Evolutionary conservation across 2,113 vertebrate species (phyloP).

Genomic region (Nyctibius bracteatus): DNA sequence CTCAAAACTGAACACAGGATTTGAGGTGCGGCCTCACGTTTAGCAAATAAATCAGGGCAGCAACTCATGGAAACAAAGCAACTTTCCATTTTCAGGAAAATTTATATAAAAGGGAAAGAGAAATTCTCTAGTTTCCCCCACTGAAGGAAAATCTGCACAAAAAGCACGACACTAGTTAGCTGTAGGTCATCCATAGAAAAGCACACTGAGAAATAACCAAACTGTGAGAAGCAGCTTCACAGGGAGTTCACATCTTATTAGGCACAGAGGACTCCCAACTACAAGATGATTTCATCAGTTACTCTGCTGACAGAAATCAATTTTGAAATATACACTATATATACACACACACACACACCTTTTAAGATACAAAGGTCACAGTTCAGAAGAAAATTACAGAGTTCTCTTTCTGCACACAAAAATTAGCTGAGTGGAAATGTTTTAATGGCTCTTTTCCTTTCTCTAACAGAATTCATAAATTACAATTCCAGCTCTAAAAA

Average conservation of each 20-base stretch:
- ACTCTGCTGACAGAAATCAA: not conserved
- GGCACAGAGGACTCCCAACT: not conserved
- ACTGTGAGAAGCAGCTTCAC: not conserved
- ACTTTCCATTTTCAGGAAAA: not conserved
- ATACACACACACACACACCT: too few relatives aligned
- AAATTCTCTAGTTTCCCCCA: not conserved
- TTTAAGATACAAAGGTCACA: not conserved
- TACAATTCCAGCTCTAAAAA: not conserved
- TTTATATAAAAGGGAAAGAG: not conserved
- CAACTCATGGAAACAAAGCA: rapidly evolving
- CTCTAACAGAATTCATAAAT: not conserved
- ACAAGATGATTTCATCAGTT: not conserved
- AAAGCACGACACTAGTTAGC: rapidly evolving
- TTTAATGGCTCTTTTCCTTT: not conserved
- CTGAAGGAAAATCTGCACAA: not conserved
- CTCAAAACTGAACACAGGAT: too few relatives aligned
- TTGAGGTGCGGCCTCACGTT: too few relatives aligned
- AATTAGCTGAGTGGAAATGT: not conserved
- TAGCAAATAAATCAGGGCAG: not conserved
- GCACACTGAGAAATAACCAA: not conserved
- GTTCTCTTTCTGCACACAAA: not conserved
- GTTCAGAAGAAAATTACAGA: not conserved
- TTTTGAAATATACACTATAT: not conserved
- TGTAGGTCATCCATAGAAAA: not conserved
- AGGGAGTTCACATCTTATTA: not conserved